Evolutionary conservation across 1,140 invertebrate genomes (phyloP), one percentile per base, ranked within the genome.

Genomic region (Trichonephila clavipes): DNA sequence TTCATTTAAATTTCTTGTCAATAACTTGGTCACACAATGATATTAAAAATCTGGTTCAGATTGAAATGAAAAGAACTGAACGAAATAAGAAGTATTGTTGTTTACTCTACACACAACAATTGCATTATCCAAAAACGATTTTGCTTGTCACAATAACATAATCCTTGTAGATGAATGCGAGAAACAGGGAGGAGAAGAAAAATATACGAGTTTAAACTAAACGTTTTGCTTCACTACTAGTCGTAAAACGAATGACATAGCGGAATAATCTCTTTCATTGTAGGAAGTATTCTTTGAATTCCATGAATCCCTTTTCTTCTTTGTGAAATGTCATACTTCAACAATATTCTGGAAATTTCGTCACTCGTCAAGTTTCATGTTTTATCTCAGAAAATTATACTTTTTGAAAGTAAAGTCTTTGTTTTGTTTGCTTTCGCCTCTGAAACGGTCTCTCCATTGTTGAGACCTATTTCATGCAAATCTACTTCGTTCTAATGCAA

Each of bases 381-480:
- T 90, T 61, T 81, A 21, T 81, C 28, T 16, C 2, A 18, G 51
- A 40, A 82, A 90, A 90, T 59, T 90, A 62, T 90, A 90, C 66
- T 90, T 90, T 90, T 90, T 90, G 77, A 90, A 77, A 82, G 51
- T 61, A 61, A 58, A n/a, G n/a, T 51, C 14, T 85, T 44, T 91
- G 90, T 91, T 92, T 92, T 91, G 81, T 91, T 64, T 40, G 34
- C 24, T 64, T 85, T 64, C 28, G 28, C 18, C 19, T 83, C 59
- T 58, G 44, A 86, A 85, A 59, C n/a, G 51, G 72, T 24, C 18
- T 19, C 24, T 58, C 81, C 40, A 87, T 69, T 92, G 83, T 87
- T 58, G 51, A 61, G 34, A 21, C 66, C 82, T 92, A 87, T 92
- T 87, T 92, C 34, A 92, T 92, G 91, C 19, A 92, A 92, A 92